phyloP scores from a whole-genome alignment of 2,888 invertebrate genomes.

The Anarsia innoxiella region DNA sequence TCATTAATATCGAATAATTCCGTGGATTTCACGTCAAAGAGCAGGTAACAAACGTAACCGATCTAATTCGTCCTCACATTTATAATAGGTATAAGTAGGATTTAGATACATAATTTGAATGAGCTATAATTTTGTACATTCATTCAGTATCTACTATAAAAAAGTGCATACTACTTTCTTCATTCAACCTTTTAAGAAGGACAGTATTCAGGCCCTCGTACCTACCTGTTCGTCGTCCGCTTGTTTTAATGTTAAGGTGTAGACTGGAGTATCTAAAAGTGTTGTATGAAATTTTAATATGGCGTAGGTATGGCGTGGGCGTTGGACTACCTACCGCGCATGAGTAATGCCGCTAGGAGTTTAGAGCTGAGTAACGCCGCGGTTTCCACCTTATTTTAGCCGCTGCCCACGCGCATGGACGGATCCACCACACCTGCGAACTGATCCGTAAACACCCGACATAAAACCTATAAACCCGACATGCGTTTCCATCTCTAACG shows the following conservation, averaged over 20 bases:
- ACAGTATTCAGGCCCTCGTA: too few species aligned
- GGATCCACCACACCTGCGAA: conserved; percentile 62
- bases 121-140: too few species aligned
- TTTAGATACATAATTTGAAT: too few species aligned
- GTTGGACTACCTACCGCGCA: conserved; percentile 49
- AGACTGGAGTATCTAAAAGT: conserved; percentile 41
- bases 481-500: too few species aligned
- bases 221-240: conserved; percentile 5
- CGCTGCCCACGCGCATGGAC: conserved; percentile 53
- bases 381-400: conserved; percentile 64
- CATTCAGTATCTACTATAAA: too few species aligned
- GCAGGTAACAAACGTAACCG: too few species aligned
- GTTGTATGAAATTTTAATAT: conserved; percentile 65
- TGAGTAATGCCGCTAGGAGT: conserved; percentile 55
- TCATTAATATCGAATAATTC: too few species aligned
- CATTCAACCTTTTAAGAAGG: too few species aligned
- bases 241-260: conserved; percentile 27
- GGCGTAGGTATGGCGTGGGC: conserved; percentile 67
- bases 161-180: too few species aligned
- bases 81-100: too few species aligned
- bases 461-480: conserved; percentile 45
- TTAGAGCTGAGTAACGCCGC: conserved; percentile 57
- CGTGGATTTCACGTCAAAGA: too few species aligned
- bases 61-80: too few species aligned
- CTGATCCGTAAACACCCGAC: conserved; percentile 61